Conservation (phyloP, 2,888 invertebrate species). For the Tinea trinotella region DNA sequence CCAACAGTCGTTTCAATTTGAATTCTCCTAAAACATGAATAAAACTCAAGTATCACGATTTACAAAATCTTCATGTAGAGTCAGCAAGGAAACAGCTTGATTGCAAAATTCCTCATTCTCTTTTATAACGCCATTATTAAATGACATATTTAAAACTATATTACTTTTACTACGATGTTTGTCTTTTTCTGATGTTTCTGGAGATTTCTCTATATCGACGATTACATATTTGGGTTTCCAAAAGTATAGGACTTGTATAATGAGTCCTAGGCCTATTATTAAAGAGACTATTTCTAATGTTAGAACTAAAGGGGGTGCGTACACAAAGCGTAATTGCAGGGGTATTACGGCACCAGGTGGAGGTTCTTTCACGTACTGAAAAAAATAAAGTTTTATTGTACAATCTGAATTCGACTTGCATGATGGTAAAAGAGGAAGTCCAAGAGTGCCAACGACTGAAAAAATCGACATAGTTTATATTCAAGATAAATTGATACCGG, state of each 20-base stretch:
- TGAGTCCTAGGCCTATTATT: slow-evolving; percentile 53
- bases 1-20: too few species aligned
- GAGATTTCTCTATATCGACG: too few species aligned
- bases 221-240: slow-evolving; percentile 46
- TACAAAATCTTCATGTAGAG: slow-evolving; percentile 43
- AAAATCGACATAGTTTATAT: too few species aligned
- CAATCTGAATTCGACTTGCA: too few species aligned
- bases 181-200: slow-evolving; percentile 11
- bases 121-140: slow-evolving; percentile 34
- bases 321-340: slow-evolving; percentile 58
- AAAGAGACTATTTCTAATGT: slow-evolving; percentile 55
- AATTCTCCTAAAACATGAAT: background rate
- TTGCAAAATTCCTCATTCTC: slow-evolving; percentile 43
- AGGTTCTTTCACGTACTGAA: slow-evolving; percentile 49
- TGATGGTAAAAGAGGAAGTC: too few species aligned
- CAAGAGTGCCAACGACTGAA: too few species aligned
- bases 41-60: slow-evolving; percentile 25
- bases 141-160: slow-evolving; percentile 37
- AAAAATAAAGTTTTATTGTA: slow-evolving; percentile 20
- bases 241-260: slow-evolving; percentile 47
- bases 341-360: slow-evolving; percentile 53
- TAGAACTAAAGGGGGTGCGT: slow-evolving; percentile 64
- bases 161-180: slow-evolving; percentile 31
- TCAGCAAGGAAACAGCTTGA: slow-evolving; percentile 47
- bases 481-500: too few species aligned